These are phyloP conservation scores for Micronycteris hirsuta DNA, from an alignment of 2,113 vertebrate genomes.

Conservation along the genomic window DNA sequence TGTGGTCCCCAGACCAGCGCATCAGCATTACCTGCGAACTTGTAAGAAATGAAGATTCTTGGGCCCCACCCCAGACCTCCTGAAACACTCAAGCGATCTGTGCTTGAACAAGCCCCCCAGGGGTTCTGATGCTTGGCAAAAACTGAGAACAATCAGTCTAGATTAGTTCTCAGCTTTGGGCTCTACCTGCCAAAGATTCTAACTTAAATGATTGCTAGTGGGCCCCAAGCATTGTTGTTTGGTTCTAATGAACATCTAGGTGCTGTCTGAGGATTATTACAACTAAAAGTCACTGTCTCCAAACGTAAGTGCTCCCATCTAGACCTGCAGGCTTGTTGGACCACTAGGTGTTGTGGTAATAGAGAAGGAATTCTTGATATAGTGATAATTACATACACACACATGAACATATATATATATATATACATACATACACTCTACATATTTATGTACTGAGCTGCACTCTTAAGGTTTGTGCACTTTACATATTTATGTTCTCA, in stretches of 20 bases:
- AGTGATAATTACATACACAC: neutral
- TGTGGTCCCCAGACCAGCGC: neutral
- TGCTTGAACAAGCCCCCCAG: neutral
- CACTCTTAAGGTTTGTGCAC: neutral
- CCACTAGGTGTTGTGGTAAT: slow-evolving; percentile 27
- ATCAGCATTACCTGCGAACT: neutral
- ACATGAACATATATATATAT: neutral
- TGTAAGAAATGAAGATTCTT: neutral
- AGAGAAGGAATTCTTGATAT: neutral
- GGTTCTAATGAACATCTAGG: neutral
- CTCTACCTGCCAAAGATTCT: neutral
- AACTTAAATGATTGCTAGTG: neutral
- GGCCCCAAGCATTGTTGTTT: neutral
- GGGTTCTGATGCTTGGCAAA: neutral
- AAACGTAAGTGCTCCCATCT: neutral
- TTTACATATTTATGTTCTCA: neutral
- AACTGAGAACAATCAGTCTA: neutral
- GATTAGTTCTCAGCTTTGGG: neutral
- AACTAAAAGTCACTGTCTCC: neutral
- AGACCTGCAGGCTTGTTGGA: neutral
- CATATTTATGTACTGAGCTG: neutral
- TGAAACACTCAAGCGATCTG: neutral
- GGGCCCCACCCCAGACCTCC: neutral
- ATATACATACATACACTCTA: neutral
- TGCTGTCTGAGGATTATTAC: neutral